These are phyloP conservation scores for Chesias legatella DNA, from an alignment of 2,888 invertebrate genomes.

Conservation along the genomic window DNA sequence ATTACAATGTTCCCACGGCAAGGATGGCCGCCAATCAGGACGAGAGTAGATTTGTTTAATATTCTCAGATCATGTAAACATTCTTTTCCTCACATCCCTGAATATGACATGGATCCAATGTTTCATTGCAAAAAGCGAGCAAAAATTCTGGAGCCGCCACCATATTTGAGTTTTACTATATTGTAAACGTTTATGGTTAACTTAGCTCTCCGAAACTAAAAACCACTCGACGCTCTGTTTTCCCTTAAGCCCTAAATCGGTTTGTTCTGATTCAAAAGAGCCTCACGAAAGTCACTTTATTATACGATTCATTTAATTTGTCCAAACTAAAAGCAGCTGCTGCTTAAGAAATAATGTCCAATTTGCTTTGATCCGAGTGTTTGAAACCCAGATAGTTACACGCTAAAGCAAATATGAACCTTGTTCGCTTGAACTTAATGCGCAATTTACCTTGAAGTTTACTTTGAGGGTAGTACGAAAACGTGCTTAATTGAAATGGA, in stretches of 20 bases:
- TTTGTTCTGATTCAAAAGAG: neutral
- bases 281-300: slow-evolving; percentile 24
- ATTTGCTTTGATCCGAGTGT: slow-evolving; percentile 3
- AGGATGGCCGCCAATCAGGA: too few species aligned
- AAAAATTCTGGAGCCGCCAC: too few species aligned
- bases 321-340: slow-evolving; percentile 11
- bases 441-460: slow-evolving; percentile 1
- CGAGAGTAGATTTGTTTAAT: too few species aligned
- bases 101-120: too few species aligned
- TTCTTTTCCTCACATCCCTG: too few species aligned
- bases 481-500: neutral
- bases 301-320: slow-evolving; percentile 43
- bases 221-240: neutral
- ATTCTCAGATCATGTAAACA: too few species aligned
- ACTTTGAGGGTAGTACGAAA: slow-evolving; percentile 8
- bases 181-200: too few species aligned
- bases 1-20: too few species aligned
- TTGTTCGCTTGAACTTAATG: neutral
- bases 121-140: too few species aligned
- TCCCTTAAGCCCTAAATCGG: neutral
- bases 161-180: too few species aligned
- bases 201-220: too few species aligned
- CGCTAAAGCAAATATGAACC: neutral
- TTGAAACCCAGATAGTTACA: neutral
- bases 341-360: slow-evolving; percentile 6